phyloP scores from a whole-genome alignment of 2,888 invertebrate genomes.

The Sialis lutaria region DNA sequence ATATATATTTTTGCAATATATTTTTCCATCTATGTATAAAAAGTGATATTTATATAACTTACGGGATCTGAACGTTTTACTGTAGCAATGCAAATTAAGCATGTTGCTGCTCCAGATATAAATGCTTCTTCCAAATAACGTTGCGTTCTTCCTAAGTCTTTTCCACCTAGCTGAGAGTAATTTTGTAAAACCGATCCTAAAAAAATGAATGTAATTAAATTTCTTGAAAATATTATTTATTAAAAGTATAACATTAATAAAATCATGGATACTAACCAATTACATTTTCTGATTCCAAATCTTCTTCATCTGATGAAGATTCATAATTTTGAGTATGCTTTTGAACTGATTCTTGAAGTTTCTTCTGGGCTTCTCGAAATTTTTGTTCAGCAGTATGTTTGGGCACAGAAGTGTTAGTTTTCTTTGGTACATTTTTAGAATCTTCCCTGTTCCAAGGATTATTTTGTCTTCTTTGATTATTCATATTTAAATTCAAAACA shows the following conservation, averaged over 20 bases:
- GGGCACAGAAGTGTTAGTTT: too few species aligned
- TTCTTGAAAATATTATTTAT: background rate
- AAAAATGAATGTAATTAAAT: constrained; percentile 4
- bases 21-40: too few species aligned
- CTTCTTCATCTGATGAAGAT: constrained; percentile 35
- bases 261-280: constrained; percentile 21
- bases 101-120: constrained; percentile 63
- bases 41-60: constrained; percentile 10
- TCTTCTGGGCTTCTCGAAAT: constrained; percentile 29
- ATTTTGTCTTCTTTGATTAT: too few species aligned
- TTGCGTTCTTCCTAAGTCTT: constrained; percentile 39
- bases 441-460: too few species aligned
- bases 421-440: too few species aligned
- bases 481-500: too few species aligned
- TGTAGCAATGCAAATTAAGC: constrained; percentile 79
- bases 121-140: constrained; percentile 62
- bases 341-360: constrained; percentile 29
- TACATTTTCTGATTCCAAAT: constrained; percentile 28
- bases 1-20: too few species aligned
- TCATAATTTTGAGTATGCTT: constrained; percentile 29
- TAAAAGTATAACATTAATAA: background rate
- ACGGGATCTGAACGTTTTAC: constrained; percentile 62
- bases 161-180: constrained; percentile 25
- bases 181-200: constrained; percentile 30
- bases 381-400: constrained; percentile 16